Conservation (phyloP, 2,113 vertebrate species). For the Bubalus kerabau region DNA sequence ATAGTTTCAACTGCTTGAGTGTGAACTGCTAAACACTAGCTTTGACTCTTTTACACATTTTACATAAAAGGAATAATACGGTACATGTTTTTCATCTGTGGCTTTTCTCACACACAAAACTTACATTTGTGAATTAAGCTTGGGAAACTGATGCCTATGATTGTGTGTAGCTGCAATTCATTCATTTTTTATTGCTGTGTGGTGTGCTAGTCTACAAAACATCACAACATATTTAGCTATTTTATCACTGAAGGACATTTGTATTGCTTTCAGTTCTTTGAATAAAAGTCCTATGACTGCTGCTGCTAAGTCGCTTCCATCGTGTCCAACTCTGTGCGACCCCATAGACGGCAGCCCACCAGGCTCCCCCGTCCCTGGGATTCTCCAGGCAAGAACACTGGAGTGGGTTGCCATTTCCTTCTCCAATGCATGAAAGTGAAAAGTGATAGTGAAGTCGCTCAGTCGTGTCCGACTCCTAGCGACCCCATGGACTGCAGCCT, state of each 20-base stretch:
- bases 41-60: neutral
- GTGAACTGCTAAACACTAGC: neutral
- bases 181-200: neutral
- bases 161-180: neutral
- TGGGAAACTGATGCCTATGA: neutral
- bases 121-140: neutral
- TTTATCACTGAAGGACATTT: neutral
- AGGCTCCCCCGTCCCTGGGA: too few species aligned
- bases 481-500: too few species aligned
- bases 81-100: neutral
- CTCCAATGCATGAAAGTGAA: too few species aligned
- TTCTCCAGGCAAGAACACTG: too few species aligned
- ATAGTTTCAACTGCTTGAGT: neutral
- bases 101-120: neutral
- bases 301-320: too few species aligned
- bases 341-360: too few species aligned
- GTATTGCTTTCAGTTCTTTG: neutral
- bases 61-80: neutral
- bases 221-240: neutral
- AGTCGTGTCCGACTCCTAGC: too few species aligned
- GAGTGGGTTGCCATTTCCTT: too few species aligned
- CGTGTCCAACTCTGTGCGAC: too few species aligned
- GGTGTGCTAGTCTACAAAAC: neutral
- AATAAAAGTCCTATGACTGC: neutral
- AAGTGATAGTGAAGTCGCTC: too few species aligned